phyloP scores from a whole-genome alignment of 2,113 vertebrate species.

The Tor tambroides region DNA sequence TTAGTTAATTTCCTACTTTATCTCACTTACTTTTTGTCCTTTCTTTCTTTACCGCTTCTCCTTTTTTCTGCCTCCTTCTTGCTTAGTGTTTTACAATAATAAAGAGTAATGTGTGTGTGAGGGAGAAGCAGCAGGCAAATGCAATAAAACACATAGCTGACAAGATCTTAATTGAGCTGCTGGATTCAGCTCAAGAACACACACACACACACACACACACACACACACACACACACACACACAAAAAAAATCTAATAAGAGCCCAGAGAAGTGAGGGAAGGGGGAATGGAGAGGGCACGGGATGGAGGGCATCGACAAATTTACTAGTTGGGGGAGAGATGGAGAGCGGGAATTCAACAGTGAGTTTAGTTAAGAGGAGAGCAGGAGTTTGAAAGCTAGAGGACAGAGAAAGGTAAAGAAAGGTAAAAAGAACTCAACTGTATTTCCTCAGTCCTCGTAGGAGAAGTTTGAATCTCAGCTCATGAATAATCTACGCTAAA shows the following conservation, averaged over 20 bases:
- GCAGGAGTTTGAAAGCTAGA: not conserved
- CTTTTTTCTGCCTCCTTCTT: not conserved
- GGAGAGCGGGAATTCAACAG: not conserved
- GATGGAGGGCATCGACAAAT: not conserved
- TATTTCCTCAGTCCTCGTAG: not conserved
- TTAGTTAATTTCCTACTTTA: not conserved
- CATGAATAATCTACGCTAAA: slow-evolving; percentile 1
- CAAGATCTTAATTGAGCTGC: slow-evolving; percentile 61
- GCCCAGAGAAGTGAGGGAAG: slow-evolving; percentile 11
- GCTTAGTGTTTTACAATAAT: not conserved
- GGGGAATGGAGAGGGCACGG: not conserved
- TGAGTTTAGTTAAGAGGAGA: slow-evolving; percentile 16
- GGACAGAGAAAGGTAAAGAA: slow-evolving; percentile 14
- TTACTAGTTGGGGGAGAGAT: not conserved
- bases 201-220: not conserved
- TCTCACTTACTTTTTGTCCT: not conserved
- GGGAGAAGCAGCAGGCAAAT: slow-evolving; percentile 29
- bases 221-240: not conserved
- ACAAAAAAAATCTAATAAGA: slow-evolving; percentile 44
- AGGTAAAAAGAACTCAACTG: slow-evolving; percentile 32
- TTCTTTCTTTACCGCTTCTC: not conserved
- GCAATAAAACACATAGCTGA: slow-evolving; percentile 55
- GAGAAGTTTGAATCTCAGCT: not conserved
- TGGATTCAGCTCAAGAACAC: slow-evolving; percentile 58
- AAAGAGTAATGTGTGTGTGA: slow-evolving; percentile 29